Conservation (phyloP, 37 sponge, comb jelly and placozoan genomes). For the Chondrilla cf. caribensis region DNA sequence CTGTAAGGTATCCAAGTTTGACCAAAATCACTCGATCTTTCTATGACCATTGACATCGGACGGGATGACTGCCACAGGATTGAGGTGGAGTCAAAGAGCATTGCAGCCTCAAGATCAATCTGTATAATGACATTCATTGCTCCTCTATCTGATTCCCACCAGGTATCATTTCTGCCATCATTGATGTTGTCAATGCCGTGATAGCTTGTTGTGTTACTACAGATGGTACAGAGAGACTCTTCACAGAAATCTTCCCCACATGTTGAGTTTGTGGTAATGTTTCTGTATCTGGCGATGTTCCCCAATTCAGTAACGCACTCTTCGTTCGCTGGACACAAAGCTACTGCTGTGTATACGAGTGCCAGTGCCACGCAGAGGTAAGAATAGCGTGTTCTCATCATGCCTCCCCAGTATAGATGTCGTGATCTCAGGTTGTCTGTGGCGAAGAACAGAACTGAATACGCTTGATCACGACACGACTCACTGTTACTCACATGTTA, state of each 20-base stretch:
- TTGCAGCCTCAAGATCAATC: slow-evolving; percentile 46
- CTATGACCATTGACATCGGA: slow-evolving; percentile 60
- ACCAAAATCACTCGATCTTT: slow-evolving; percentile 56
- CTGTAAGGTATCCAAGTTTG: slow-evolving; percentile 57
- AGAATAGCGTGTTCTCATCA: too few relatives aligned
- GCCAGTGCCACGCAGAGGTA: too few relatives aligned
- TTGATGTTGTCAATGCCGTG: slow-evolving; percentile 35
- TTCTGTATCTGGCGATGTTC: neutral
- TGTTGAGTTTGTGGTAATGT: slow-evolving; percentile 18
- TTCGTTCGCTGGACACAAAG: too few relatives aligned
- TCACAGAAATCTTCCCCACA: slow-evolving; percentile 39
- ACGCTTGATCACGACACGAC: too few relatives aligned
- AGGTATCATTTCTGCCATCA: slow-evolving; percentile 37
- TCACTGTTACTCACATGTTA: too few relatives aligned
- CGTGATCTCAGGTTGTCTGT: too few relatives aligned
- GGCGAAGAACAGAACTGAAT: too few relatives aligned
- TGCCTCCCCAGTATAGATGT: too few relatives aligned
- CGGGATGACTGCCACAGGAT: slow-evolving; percentile 44
- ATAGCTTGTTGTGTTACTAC: neutral
- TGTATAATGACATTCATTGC: slow-evolving; percentile 20
- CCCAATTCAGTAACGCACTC: neutral
- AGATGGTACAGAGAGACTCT: neutral
- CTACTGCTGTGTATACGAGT: too few relatives aligned
- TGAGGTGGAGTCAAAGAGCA: slow-evolving; percentile 44
- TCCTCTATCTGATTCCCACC: slow-evolving; percentile 30